Percentiles rank a stretch among this genome's conserved stretches.
phyloP scores from a whole-genome alignment of 2,797 vertebrate genomes.

The Gobio occitaniae region DNA sequence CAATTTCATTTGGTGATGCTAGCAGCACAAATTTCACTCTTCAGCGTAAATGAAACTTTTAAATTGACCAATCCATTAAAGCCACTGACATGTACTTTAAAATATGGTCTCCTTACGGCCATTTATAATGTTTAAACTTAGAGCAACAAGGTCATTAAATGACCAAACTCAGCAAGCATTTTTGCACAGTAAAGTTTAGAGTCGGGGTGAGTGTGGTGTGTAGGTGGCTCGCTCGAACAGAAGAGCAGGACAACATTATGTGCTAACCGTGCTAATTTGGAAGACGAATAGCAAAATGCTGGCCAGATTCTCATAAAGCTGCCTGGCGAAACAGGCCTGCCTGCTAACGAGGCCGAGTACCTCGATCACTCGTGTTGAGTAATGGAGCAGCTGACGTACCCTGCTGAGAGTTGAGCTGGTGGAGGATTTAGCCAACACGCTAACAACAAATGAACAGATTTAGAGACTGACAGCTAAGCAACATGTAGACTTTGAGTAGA shows the following conservation, averaged over 20 bases:
- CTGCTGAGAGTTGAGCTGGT: constrained; percentile 48
- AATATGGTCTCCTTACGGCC: constrained; percentile 10
- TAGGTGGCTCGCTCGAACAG: constrained; percentile 39
- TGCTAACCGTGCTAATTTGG: constrained; percentile 54
- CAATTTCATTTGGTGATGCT: constrained; percentile 17
- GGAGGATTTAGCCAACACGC: constrained; percentile 43
- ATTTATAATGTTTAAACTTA: constrained; percentile 42
- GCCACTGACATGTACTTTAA: constrained; percentile 8
- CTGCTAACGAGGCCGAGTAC: constrained; percentile 48
- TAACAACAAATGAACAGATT: constrained; percentile 48
- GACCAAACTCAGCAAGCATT: constrained; percentile 19
- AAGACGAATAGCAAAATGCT: constrained; percentile 49
- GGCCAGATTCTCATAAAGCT: constrained; percentile 51
- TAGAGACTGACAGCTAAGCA: constrained; percentile 16
- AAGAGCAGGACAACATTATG: constrained; percentile 46
- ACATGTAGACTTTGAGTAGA: background rate
- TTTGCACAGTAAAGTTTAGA: constrained; percentile 4
- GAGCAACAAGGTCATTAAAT: constrained; percentile 38
- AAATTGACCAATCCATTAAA: constrained; percentile 34
- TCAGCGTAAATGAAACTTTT: constrained; percentile 20
- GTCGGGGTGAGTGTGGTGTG: constrained; percentile 30
- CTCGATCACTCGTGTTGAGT: constrained; percentile 52
- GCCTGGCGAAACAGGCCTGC: constrained; percentile 41
- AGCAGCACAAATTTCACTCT: background rate
- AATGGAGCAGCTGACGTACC: constrained; percentile 48